Base-by-base conservation (phyloP, 1,140 invertebrate species). In the Lucilia cuprina region DNA sequence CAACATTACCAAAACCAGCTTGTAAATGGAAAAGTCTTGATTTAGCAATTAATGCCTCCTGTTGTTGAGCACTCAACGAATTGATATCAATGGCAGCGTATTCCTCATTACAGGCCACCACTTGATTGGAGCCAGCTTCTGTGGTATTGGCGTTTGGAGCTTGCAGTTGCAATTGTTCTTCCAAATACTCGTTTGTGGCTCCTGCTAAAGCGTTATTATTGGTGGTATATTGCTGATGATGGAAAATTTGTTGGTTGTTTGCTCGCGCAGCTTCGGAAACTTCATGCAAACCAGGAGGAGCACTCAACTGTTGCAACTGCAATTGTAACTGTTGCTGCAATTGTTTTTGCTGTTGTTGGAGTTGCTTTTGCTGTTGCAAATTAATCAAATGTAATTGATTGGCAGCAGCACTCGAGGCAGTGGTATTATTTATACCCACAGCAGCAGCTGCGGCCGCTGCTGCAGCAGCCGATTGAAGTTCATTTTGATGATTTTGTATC, bases 231-330 rank as follows among this genome's bases (percentile, higher is more conserved):
- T 90, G 89, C 80, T 91, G 88, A 83, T 90, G 90, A 85, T 88
- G 88, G 34, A 89, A 89, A 30, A 88, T 83, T 83, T 91, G 90
- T 84, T 91, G 90, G 80, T 91, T 91, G 12, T 89, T 87, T 74
- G 92, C 92, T 5, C 92, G 87, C 2, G 93, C 92, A 19, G 93
- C 92, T 83, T 93, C 93, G 0, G 93, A 92, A 2, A 94, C 91
- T 86, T 93, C 93, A 85, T 93, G 93, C 47, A 94, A 85, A 49
- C 93, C 92, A 2, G 91, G 88, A 21, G 91, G 91, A 1, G 91
- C 89, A 84, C 87, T 91, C 34, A 91, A 87, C 84, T 92, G 91
- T 84, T 92, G 90, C 35, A 89, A 86, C 86, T 92, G 90, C 82
- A 91, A 89, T 82, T 92, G 91, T 19, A 92, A 88, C 85, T 92